phyloP scores from a whole-genome alignment of 2,888 invertebrate genomes.

The Masnerella sp. region DNA sequence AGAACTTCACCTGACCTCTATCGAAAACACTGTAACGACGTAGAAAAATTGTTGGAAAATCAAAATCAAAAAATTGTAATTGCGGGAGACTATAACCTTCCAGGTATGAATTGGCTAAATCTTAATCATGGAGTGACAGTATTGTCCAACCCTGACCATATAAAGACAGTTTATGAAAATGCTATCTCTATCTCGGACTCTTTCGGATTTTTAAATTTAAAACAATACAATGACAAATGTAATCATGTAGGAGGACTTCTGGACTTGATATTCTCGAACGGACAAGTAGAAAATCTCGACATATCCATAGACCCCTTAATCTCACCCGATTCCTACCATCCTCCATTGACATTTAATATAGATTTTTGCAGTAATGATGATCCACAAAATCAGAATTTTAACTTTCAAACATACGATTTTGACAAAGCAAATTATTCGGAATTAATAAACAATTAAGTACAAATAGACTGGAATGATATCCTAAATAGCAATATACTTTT shows the following conservation, averaged over 20 bases:
- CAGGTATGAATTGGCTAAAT: slow-evolving; percentile 4
- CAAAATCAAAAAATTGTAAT: background rate
- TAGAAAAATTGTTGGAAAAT: background rate
- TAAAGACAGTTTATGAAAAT: background rate
- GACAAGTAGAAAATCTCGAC: background rate
- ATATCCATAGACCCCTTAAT: background rate
- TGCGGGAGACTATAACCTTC: slow-evolving; percentile 12
- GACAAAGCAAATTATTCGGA: background rate
- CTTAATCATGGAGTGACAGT: background rate
- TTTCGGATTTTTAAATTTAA: slow-evolving; percentile 2
- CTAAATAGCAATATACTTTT: background rate
- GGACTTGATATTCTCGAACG: background rate
- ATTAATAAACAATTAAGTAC: background rate
- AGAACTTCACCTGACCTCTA: slow-evolving; percentile 4
- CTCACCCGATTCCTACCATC: background rate
- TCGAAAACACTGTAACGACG: slow-evolving; percentile 1
- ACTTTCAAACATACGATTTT: slow-evolving; percentile 8
- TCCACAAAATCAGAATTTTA: background rate
- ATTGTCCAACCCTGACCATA: background rate
- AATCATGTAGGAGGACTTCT: background rate
- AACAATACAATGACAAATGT: background rate
- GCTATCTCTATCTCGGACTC: background rate
- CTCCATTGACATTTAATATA: background rate
- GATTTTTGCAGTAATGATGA: background rate
- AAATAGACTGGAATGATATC: background rate